These are phyloP conservation scores for Falco novaeseelandiae DNA, from an alignment of 2,797 vertebrate genomes.

Conservation along the genomic window DNA sequence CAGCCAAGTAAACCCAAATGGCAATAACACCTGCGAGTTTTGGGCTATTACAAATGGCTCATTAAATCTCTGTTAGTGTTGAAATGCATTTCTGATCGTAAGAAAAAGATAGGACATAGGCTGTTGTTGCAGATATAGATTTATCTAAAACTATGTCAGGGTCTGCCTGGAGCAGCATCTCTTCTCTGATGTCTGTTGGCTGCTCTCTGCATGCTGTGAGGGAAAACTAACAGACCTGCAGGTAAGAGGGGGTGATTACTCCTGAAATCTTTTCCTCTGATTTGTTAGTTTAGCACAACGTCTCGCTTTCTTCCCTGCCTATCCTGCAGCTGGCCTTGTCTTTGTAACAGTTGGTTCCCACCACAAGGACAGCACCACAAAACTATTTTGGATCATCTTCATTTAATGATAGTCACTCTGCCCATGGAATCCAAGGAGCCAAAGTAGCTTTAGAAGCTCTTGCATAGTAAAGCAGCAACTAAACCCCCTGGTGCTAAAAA, in stretches of 20 bases:
- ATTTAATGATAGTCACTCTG: background rate
- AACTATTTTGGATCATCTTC: background rate
- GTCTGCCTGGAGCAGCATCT: background rate
- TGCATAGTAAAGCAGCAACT: background rate
- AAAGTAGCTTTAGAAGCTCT: background rate
- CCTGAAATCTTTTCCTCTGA: background rate
- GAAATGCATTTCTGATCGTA: background rate
- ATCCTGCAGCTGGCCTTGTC: background rate
- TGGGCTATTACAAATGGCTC: background rate
- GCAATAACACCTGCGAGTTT: background rate
- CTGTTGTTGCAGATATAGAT: background rate
- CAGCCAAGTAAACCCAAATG: background rate
- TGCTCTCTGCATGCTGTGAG: background rate
- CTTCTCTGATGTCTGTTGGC: background rate
- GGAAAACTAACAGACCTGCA: background rate
- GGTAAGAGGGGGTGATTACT: background rate
- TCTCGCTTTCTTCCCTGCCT: background rate
- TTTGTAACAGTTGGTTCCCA: background rate
- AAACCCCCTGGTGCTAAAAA: background rate
- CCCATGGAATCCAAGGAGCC: background rate
- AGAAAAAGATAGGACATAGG: background rate
- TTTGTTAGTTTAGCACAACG: background rate
- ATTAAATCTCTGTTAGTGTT: background rate
- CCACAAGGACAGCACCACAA: background rate
- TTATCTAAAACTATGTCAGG: conserved; percentile 1